Base-by-base conservation (phyloP, 2,888 invertebrate genomes). In the Callyntrura sp. region DNA sequence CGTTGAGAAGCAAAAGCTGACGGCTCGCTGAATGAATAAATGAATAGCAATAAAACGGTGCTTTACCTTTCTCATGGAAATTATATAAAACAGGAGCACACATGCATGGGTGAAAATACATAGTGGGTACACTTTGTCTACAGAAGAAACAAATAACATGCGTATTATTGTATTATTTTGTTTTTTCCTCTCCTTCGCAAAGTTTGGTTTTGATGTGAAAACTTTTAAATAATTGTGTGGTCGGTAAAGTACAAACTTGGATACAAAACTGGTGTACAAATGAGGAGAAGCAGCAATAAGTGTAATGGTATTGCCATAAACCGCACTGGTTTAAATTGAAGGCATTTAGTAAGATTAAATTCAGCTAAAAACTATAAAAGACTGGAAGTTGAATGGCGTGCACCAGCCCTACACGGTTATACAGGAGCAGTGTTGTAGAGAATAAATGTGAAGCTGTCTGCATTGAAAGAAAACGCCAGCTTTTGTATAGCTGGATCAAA, bases 281-380 rank as follows among this genome's bases (percentile, higher is more conserved):
- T 51, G 14, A 51, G 51, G 14, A 14, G 11, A 14, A 14, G 11
- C 11, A 17, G 60, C 65, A 65, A 65, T 65, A 65, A 65, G 65
- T 4, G 28, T 65, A 65, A 65, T 65, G 65, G 28, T 23, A 65
- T 65, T 65, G 65, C 65, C 65, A 65, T 65, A 25, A 65, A 65
- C 28, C 65, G 5, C 65, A 65, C 60, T 20, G 60, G 60, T 68
- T 84, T 84, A 11, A 65, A 51, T 78, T 73, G 57, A 57, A 55
- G n/a, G 43, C 70, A 70, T 70, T 70, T 70, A 45, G 70, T 43
- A 43, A 43, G 70, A 70, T 70, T 70, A 70, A 35, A 70, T 70
- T 70, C 43, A 11, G 43, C 43, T n/a, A 35, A 35, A 68, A 70
- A 70, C 70, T 43, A 43, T 70, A 43, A 70, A 35, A n/a, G 70